Percentiles rank a stretch among this genome's conserved stretches.
These are phyloP conservation scores for Sarcophaga subvicina DNA, from an alignment of 2,888 invertebrate genomes.

Conservation along the genomic window DNA sequence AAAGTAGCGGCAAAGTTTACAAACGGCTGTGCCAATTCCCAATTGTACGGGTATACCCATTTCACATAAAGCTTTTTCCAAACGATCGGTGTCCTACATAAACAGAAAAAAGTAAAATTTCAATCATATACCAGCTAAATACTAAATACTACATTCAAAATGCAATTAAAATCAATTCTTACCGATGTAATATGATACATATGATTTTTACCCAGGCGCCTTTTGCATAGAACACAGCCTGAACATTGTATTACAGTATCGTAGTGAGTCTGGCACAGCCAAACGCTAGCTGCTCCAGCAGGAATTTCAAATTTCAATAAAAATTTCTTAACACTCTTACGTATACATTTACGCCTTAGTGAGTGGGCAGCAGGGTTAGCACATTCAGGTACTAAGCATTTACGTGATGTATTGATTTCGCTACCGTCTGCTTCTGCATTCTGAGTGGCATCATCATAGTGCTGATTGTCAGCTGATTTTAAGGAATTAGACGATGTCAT, in stretches of 20 bases:
- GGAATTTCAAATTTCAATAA: slow-evolving; percentile 86
- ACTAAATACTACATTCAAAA: not conserved
- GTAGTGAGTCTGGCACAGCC: slow-evolving; percentile 88
- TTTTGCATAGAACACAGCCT: slow-evolving; percentile 89
- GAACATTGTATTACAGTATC: slow-evolving; percentile 87
- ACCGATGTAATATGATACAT: slow-evolving; percentile 87
- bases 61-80: slow-evolving; percentile 84
- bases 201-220: slow-evolving; percentile 89
- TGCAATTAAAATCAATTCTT: slow-evolving; percentile 61
- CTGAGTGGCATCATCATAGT: slow-evolving; percentile 44
- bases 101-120: slow-evolving; percentile 7
- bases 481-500: slow-evolving; percentile 36
- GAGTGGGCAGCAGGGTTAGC: slow-evolving; percentile 84
- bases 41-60: slow-evolving; percentile 88
- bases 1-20: slow-evolving; percentile 91
- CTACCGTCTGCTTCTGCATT: slow-evolving; percentile 57
- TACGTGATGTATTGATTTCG: slow-evolving; percentile 67
- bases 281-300: slow-evolving; percentile 83
- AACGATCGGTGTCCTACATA: slow-evolving; percentile 83
- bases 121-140: too few relatives aligned
- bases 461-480: slow-evolving; percentile 60
- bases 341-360: slow-evolving; percentile 88
- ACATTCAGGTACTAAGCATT: slow-evolving; percentile 87
- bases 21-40: slow-evolving; percentile 87
- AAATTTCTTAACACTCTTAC: slow-evolving; percentile 86